Conservation (phyloP, 2,888 invertebrate species). For the Merodon equestris region DNA sequence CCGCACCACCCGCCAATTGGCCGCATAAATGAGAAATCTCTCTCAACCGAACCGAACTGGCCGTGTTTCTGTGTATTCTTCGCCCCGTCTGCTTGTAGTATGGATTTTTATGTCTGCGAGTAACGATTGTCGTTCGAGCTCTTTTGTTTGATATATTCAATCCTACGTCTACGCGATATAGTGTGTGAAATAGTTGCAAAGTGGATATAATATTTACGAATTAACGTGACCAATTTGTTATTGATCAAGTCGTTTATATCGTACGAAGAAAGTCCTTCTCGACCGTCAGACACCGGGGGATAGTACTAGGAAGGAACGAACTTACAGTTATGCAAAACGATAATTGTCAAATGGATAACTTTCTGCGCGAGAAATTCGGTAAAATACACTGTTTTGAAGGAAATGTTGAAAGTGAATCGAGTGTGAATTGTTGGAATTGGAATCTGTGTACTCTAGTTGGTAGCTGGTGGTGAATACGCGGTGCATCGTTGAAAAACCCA, state of each 20-base stretch:
- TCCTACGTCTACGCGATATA: constrained; percentile 33
- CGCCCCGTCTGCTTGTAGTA: constrained; percentile 50
- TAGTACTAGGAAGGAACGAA: constrained; percentile 17
- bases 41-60: no score
- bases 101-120: constrained; percentile 60
- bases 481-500: constrained; percentile 1
- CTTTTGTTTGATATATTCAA: constrained; percentile 29
- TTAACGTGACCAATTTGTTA: background rate
- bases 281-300: constrained; percentile 27
- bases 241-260: background rate
- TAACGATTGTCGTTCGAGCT: constrained; percentile 43
- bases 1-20: constrained; percentile 33
- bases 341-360: constrained; percentile 67
- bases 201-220: background rate
- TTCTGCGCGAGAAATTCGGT: constrained; percentile 63
- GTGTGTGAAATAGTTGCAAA: constrained; percentile 35
- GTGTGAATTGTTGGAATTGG: background rate
- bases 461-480: constrained; percentile 18
- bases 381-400: constrained; percentile 39
- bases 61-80: constrained; percentile 21
- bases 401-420: constrained; percentile 16
- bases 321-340: constrained; percentile 68
- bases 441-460: constrained; percentile 5
- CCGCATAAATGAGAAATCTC: background rate
- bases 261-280: constrained; percentile 12